These are phyloP conservation scores for Montipora sp. DNA, from an alignment of 64 coral and sea anemone genomes.

Conservation along the genomic window DNA sequence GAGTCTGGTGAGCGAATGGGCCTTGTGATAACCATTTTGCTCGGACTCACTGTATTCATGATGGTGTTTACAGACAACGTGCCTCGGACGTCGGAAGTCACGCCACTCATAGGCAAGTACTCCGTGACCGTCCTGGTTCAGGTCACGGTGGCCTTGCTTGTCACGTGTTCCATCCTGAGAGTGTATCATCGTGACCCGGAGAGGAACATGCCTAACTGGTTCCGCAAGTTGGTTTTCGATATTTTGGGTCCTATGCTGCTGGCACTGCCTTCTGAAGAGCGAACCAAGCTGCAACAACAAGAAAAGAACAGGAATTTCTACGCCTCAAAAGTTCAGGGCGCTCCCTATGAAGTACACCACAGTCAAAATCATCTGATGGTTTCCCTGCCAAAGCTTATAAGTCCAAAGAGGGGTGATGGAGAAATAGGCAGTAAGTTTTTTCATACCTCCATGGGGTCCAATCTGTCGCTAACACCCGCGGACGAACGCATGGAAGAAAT, in stretches of 20 bases:
- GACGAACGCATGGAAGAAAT: slow-evolving; percentile 58
- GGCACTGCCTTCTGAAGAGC: slow-evolving; percentile 57
- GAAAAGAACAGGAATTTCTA: slow-evolving; percentile 9
- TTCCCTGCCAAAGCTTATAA: slow-evolving; percentile 35
- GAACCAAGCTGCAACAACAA: background rate
- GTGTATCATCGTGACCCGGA: slow-evolving; percentile 75
- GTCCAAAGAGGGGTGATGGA: slow-evolving; percentile 1
- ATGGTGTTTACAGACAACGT: slow-evolving; percentile 86
- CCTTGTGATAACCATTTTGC: slow-evolving; percentile 83
- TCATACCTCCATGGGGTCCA: slow-evolving; percentile 44
- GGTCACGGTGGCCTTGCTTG: slow-evolving; percentile 66
- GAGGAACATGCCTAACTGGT: slow-evolving; percentile 62
- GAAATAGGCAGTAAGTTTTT: slow-evolving; percentile 48
- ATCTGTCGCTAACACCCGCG: slow-evolving; percentile 28
- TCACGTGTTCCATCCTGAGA: slow-evolving; percentile 78
- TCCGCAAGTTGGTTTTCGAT: slow-evolving; percentile 71
- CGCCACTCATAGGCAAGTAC: slow-evolving; percentile 88
- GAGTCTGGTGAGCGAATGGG: slow-evolving; percentile 94
- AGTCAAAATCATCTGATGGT: slow-evolving; percentile 38
- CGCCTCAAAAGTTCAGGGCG: slow-evolving; percentile 39
- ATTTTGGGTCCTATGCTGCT: slow-evolving; percentile 72
- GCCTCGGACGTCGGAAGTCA: slow-evolving; percentile 88
- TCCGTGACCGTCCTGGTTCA: slow-evolving; percentile 82
- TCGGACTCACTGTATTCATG: slow-evolving; percentile 93
- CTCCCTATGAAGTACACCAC: slow-evolving; percentile 46